Evolutionary conservation across 2,888 invertebrate genomes (phyloP).

Genomic region (Apamea monoglypha): DNA sequence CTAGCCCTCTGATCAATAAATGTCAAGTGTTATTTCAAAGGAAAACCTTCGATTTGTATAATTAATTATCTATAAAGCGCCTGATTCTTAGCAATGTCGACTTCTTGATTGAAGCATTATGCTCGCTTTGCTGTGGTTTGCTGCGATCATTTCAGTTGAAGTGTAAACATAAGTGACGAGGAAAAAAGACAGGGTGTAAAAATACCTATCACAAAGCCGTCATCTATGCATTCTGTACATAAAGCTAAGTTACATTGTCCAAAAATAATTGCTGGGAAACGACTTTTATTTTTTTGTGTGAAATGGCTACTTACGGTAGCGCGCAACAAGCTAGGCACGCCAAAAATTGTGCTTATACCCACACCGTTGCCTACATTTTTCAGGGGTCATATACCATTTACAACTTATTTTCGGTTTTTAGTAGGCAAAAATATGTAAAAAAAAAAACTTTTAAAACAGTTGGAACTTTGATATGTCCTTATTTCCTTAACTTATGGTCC

Average conservation of each 20-base stretch:
- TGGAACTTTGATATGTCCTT: neutral
- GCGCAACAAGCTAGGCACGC: neutral
- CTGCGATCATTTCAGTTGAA: neutral
- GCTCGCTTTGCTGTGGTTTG: neutral
- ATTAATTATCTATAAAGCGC: neutral
- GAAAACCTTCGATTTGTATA: slow-evolving; percentile 25
- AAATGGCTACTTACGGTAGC: neutral
- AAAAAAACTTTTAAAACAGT: too few species aligned
- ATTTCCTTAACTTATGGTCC: neutral
- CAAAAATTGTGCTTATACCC: neutral
- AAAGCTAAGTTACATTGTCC: neutral
- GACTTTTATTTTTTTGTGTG: neutral
- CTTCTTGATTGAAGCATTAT: neutral
- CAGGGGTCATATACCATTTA: too few species aligned
- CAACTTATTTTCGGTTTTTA: too few species aligned
- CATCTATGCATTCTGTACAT: neutral
- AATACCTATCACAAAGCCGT: neutral
- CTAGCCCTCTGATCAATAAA: neutral
- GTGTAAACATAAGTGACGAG: neutral
- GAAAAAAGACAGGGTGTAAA: too few species aligned
- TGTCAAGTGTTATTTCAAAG: slow-evolving; percentile 11
- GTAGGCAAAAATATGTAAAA: too few species aligned
- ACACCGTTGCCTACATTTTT: too few species aligned
- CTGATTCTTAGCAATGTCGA: slow-evolving; percentile 2
- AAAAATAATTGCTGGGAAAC: neutral